These are phyloP conservation scores for Cantharis rufa DNA, from an alignment of 2,888 invertebrate species.

Conservation along the genomic window DNA sequence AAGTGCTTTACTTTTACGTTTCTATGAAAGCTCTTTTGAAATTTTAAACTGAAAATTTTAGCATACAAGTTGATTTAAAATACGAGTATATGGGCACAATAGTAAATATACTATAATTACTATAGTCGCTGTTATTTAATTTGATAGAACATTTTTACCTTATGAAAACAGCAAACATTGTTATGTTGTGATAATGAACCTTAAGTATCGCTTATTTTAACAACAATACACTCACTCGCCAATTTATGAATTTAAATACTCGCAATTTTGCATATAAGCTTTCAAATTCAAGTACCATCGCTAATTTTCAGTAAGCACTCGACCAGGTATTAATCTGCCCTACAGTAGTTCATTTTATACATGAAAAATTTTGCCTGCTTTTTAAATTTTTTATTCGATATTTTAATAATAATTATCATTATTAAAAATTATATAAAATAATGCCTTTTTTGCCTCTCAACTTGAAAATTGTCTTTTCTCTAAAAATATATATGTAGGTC, in stretches of 20 bases:
- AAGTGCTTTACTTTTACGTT: background rate
- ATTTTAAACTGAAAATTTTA: background rate
- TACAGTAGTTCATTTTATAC: background rate
- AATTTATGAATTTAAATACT: background rate
- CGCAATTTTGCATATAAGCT: background rate
- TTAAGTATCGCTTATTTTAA: background rate
- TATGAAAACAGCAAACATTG: background rate
- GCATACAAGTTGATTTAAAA: background rate
- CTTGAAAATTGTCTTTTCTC: no score
- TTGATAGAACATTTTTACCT: background rate
- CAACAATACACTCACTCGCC: background rate
- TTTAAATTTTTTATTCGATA: background rate
- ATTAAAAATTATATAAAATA: no score
- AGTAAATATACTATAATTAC: no score
- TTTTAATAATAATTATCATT: no score
- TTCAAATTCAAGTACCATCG: background rate
- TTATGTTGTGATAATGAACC: background rate
- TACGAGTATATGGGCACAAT: background rate
- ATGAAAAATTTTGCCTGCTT: no score
- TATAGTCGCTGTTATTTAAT: no score
- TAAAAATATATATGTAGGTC: no score
- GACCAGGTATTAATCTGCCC: background rate
- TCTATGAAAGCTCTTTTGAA: background rate
- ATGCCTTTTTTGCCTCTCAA: no score
- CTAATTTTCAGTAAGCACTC: background rate